These are phyloP conservation scores for Heliothis peltigera DNA, from an alignment of 2,888 invertebrate genomes.

Conservation along the genomic window DNA sequence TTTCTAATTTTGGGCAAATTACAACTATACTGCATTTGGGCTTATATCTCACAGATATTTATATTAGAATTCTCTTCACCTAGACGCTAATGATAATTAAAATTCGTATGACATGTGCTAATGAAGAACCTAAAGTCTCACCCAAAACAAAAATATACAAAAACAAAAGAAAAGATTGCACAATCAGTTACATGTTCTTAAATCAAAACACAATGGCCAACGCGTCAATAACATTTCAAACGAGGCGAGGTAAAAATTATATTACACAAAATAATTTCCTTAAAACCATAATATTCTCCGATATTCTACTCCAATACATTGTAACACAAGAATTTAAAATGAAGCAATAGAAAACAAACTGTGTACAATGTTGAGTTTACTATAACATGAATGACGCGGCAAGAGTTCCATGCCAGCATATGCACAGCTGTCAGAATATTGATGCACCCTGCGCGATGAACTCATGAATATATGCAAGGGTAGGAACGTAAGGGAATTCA, in stretches of 20 bases:
- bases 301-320: conserved; percentile 5
- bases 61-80: too few relatives aligned
- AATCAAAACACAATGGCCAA: conserved; percentile 6
- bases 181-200: too few relatives aligned
- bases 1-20: too few relatives aligned
- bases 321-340: conserved; percentile 9
- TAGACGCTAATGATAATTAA: too few relatives aligned
- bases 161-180: too few relatives aligned
- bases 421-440: conserved; percentile 35
- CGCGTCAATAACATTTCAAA: not conserved
- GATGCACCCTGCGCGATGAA: conserved; percentile 6
- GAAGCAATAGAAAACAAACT: conserved; percentile 4
- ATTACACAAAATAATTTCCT: not conserved
- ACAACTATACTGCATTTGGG: too few relatives aligned
- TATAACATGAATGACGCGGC: conserved; percentile 9
- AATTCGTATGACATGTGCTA: too few relatives aligned
- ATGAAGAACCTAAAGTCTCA: too few relatives aligned
- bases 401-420: not conserved
- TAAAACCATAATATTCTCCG: conserved; percentile 7
- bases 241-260: not conserved
- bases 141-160: too few relatives aligned
- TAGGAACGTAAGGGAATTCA: conserved; percentile 5
- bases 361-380: conserved; percentile 16
- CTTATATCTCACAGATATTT: too few relatives aligned
- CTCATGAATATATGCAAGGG: conserved; percentile 33